Conservation (phyloP, 2,113 vertebrate genomes). For the human region DNA sequence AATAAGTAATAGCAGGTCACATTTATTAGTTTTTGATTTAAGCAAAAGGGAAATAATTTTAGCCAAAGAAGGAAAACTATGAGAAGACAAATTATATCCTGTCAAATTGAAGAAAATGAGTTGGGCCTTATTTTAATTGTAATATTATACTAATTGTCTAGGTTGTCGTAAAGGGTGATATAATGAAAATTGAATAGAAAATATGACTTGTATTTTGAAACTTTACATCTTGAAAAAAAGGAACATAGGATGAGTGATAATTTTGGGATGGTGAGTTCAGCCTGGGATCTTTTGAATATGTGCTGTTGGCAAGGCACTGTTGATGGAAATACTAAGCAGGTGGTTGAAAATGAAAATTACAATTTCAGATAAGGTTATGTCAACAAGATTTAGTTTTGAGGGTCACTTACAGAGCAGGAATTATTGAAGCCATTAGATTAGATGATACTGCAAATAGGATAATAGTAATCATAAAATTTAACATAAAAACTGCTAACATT, state of each 20-base stretch:
- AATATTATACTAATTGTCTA: background rate
- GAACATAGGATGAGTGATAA: background rate
- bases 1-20: background rate
- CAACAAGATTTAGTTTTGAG: background rate
- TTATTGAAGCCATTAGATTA: background rate
- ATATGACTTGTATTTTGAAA: background rate
- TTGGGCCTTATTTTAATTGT: background rate
- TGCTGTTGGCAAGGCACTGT: background rate
- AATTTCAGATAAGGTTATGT: background rate
- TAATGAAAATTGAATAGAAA: background rate
- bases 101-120: background rate
- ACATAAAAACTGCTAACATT: background rate
- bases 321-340: background rate
- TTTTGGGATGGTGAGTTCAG: background rate
- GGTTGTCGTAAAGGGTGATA: background rate
- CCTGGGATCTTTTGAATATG: background rate
- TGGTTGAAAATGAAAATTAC: background rate
- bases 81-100: background rate
- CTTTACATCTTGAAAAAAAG: background rate
- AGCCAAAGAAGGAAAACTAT: background rate
- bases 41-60: slow-evolving; percentile 9
- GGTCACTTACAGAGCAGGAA: background rate
- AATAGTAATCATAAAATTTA: background rate
- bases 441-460: background rate
- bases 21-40: background rate